phyloP scores from a whole-genome alignment of 2,113 vertebrate genomes.

The Ramphastos sulfuratus region DNA sequence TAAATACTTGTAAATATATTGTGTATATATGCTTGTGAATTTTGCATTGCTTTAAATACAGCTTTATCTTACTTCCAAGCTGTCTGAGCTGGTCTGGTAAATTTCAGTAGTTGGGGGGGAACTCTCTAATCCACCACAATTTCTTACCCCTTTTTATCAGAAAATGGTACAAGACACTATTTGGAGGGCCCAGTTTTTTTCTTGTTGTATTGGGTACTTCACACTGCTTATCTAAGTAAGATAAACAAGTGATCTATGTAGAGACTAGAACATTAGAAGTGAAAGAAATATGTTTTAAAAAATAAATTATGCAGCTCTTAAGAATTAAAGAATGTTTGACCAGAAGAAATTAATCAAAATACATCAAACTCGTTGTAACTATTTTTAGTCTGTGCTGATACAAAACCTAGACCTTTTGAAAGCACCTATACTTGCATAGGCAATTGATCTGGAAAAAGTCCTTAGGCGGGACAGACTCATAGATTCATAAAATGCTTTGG shows the following conservation, averaged over 20 bases:
- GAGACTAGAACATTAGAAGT: neutral
- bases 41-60: too few relatives aligned
- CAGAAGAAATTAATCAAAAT: neutral
- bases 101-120: too few relatives aligned
- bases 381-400: neutral
- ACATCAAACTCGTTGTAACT: rapidly evolving
- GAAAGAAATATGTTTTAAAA: neutral
- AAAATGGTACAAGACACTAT: neutral
- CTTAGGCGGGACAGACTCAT: neutral
- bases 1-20: too few relatives aligned
- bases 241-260: neutral
- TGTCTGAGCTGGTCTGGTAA: too few relatives aligned
- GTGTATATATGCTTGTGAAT: too few relatives aligned
- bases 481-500: too few relatives aligned
- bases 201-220: neutral
- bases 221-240: neutral
- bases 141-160: neutral
- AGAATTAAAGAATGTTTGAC: neutral
- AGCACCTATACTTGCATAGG: neutral
- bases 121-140: too few relatives aligned
- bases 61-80: too few relatives aligned
- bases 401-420: too few relatives aligned
- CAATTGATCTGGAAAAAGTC: neutral
- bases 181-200: neutral
- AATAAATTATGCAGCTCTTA: neutral